Conservation (phyloP, 2,113 vertebrate species). For the Clinocottus analis region DNA sequence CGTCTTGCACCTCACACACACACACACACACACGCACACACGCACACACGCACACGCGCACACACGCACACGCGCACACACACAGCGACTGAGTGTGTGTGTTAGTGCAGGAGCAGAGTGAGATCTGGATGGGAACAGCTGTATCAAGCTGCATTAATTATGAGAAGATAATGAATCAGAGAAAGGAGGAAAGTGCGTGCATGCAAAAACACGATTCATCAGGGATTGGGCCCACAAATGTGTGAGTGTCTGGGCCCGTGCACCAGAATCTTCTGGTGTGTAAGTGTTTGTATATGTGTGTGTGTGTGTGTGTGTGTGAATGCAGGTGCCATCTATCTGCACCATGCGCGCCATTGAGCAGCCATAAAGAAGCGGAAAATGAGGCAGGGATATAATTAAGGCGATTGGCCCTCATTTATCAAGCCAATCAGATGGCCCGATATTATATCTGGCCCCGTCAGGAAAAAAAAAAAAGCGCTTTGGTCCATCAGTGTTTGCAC, state of each 20-base stretch:
- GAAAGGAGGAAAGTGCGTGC: conserved; percentile 21
- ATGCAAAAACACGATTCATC: conserved; percentile 7
- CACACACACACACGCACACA: neutral
- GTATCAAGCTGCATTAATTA: conserved; percentile 72
- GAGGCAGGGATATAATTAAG: conserved; percentile 73
- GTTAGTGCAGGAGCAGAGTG: conserved; percentile 2
- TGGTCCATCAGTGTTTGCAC: neutral
- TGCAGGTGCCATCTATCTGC: conserved; percentile 63
- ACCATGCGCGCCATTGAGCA: conserved; percentile 66
- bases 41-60: no score
- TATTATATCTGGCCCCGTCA: conserved; percentile 44
- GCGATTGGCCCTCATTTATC: conserved; percentile 64
- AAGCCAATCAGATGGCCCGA: conserved; percentile 55
- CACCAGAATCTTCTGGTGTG: neutral
- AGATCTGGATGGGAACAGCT: conserved; percentile 66
- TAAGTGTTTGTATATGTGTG: neutral
- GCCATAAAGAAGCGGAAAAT: conserved; percentile 74
- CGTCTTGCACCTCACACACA: neutral
- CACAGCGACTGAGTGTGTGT: neutral
- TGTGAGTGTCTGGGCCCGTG: neutral
- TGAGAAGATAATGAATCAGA: conserved; percentile 71
- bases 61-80: neutral
- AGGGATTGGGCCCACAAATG: conserved; percentile 5
- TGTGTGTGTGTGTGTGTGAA: conserved; percentile 10
- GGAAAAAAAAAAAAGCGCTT: no score